Evolutionary conservation across 2,888 invertebrate species (phyloP), one percentile per base, ranked within the genome.

Genomic region (Cryptocheilus praepositus): DNA sequence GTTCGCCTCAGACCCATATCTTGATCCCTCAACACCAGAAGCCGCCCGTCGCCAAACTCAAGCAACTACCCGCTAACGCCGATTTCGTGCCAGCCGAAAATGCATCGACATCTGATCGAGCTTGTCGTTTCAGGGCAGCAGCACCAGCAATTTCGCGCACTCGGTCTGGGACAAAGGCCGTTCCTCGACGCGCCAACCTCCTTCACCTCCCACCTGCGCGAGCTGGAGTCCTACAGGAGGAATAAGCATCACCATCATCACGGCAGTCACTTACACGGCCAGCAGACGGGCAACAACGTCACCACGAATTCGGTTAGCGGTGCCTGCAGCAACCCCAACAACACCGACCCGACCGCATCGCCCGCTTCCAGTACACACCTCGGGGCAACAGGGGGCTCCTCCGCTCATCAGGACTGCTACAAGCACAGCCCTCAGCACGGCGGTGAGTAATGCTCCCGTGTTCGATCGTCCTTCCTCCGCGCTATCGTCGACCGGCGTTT

Each of bases 131-230:
- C 85, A 90, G 91, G 90, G 71, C 86, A 85, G 51, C 75, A 77
- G n/a, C 79, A 77, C 36, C 70, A 74, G 25, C 65, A 94, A 85
- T 94, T 94, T 84, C 91, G 95, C 73, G 92, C 94, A 57, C 90
- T 95, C 80, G 94, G 94, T 43, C 90, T 95, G 83, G 92, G 93
- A 63, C 95, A 94, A 85, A 92, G 95, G 78, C 93, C 95, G 61
- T 92, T 92, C 90, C 88, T 93, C 88, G 89, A 92, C 67, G 86
- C 89, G 36, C 83, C 87, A 43, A 89, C 91, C 63, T 90, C 93
- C 58, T 93, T 93, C 87, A 90, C 92, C 63, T 91, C 91, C 76
- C 93, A 93, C 83, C 90, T 94, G 73, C 90, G 93, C 71, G 94
- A 93, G 70, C 89, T 94, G 76, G 95, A 95, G 80, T 89, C 91